A percentile compares a stretch with the other conserved stretches of the same genome.
Evolutionary conservation across 2,888 invertebrate genomes (phyloP).

Genomic region (Dexiosoma caninum): DNA sequence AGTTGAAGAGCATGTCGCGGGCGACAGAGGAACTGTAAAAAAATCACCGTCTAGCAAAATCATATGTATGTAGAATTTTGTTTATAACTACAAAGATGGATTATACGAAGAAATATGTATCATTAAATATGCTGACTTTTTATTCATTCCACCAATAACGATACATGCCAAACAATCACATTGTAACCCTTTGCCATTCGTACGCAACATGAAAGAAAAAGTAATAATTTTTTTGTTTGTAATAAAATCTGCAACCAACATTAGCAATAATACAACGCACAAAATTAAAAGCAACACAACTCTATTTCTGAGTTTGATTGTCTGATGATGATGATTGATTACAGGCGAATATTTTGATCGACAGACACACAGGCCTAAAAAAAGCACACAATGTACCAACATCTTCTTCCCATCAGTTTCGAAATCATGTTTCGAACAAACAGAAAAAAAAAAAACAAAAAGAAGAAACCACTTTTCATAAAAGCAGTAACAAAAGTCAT

Average conservation of each 20-base stretch:
- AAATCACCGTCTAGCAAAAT: neutral
- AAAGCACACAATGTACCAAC: slow-evolving; percentile 19
- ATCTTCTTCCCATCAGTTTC: slow-evolving; percentile 7
- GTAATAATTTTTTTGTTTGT: no score
- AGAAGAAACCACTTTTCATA: slow-evolving; percentile 12
- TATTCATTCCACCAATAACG: neutral
- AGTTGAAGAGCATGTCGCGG: no score
- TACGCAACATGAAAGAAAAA: no score
- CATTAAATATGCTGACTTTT: slow-evolving; percentile 51
- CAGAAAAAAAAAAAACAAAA: neutral
- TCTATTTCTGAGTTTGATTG: slow-evolving; percentile 21
- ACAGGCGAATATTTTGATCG: slow-evolving; percentile 59
- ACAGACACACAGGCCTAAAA: slow-evolving; percentile 45
- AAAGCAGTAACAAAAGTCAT: slow-evolving; percentile 52
- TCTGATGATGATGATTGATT: slow-evolving; percentile 62
- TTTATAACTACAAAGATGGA: no score
- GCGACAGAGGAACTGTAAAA: no score
- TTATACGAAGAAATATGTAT: slow-evolving; percentile 25
- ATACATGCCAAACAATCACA: slow-evolving; percentile 48
- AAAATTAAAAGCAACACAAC: neutral
- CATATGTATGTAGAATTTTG: neutral
- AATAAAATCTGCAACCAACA: slow-evolving; percentile 5
- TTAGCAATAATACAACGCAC: neutral
- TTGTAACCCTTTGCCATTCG: slow-evolving; percentile 48
- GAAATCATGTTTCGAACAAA: neutral